Evolutionary conservation across 1,140 invertebrate species (phyloP).

Genomic region (Drosophila willistoni): DNA sequence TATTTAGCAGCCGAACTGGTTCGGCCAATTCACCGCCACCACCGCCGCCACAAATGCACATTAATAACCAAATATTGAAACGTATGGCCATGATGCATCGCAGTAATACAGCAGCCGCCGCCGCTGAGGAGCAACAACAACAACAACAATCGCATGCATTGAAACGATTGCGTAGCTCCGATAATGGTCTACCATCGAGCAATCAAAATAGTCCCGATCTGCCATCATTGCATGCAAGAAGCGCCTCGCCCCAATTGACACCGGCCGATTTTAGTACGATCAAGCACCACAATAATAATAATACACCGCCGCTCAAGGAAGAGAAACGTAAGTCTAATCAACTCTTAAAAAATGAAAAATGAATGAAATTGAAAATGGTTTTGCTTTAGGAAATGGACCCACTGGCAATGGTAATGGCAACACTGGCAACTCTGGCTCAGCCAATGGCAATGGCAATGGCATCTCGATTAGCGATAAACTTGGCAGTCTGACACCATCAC

Average conservation of each 20-base stretch:
- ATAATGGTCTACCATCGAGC: conserved; percentile 83
- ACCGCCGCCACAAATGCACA: conserved; percentile 73
- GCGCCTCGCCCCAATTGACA: conserved; percentile 85
- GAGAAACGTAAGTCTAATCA: conserved; percentile 72
- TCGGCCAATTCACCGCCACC: conserved; percentile 84
- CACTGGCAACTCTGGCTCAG: conserved; percentile 67
- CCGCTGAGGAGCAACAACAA: conserved; percentile 84
- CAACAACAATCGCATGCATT: conserved; percentile 83
- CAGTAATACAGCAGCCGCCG: conserved; percentile 84
- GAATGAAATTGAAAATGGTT: too few species aligned
- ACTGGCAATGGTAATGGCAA: conserved; percentile 73
- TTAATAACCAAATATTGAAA: conserved; percentile 87
- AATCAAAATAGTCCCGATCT: conserved; percentile 86
- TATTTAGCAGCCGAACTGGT: conserved; percentile 83
- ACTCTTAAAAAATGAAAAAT: background rate
- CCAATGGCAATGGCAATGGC: conserved; percentile 82
- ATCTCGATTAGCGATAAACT: conserved; percentile 79
- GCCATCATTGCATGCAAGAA: conserved; percentile 71
- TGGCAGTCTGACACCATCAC: conserved; percentile 85
- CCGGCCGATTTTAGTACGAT: conserved; percentile 91
- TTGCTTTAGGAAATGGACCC: conserved; percentile 41
- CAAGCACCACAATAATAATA: conserved; percentile 85
- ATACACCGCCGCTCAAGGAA: conserved; percentile 85
- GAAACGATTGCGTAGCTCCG: conserved; percentile 83
- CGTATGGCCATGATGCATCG: conserved; percentile 87